A percentile compares a stretch with the other conserved stretches of the same genome.
Evolutionary conservation across 2,113 vertebrate species (phyloP).

Genomic region (Mustela lutreola): DNA sequence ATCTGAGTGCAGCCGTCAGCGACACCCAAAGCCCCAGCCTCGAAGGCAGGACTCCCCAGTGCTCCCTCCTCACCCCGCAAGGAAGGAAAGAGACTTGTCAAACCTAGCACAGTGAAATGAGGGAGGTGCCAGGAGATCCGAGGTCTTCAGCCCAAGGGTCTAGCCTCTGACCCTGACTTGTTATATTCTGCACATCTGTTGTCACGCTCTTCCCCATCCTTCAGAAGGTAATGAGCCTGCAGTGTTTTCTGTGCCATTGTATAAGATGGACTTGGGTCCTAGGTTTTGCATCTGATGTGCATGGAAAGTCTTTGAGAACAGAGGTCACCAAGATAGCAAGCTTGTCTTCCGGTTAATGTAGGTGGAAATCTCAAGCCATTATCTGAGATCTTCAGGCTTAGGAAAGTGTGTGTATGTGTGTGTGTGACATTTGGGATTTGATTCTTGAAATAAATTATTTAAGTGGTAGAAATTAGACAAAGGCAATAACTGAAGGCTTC

Average conservation of each 20-base stretch:
- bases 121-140: accelerated
- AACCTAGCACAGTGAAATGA: accelerated
- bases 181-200: not conserved
- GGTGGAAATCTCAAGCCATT: not conserved
- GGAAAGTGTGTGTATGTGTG: not conserved
- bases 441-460: not conserved
- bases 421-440: not conserved
- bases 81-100: not conserved
- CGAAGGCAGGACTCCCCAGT: too few relatives aligned
- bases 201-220: accelerated
- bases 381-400: not conserved
- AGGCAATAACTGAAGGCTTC: not conserved
- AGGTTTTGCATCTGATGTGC: not conserved
- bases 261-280: not conserved
- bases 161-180: not conserved
- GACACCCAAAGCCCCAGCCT: not conserved
- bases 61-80: too few relatives aligned
- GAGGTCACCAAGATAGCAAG: not conserved
- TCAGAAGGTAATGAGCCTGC: not conserved
- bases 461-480: not conserved
- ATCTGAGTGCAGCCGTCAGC: not conserved
- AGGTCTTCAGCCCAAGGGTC: not conserved
- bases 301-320: not conserved
- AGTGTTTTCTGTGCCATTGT: not conserved
- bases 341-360: not conserved